Evolutionary conservation across 2,113 vertebrate species (phyloP).

Genomic region (Hydrolagus affinis): DNA sequence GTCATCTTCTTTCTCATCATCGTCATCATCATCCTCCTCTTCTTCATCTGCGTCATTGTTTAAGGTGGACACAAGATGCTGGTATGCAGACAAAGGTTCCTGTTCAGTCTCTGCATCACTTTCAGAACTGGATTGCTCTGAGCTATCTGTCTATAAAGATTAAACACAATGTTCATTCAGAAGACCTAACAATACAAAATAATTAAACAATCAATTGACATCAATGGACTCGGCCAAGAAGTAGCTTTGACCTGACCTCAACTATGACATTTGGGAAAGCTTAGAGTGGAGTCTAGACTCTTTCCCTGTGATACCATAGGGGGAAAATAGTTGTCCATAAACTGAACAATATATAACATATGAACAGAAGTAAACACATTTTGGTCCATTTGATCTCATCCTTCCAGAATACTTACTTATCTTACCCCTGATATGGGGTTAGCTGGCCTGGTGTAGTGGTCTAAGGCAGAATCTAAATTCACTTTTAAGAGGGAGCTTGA

Average conservation of each 20-base stretch:
- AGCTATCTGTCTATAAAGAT: constrained; percentile 60
- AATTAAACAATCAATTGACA: not conserved
- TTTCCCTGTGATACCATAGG: not conserved
- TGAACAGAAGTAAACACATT: too few species aligned
- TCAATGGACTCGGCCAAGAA: not conserved
- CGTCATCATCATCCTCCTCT: constrained; percentile 42
- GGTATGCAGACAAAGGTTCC: constrained; percentile 71
- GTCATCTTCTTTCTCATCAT: constrained; percentile 2
- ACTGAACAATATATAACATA: too few species aligned
- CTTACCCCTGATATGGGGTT: too few species aligned
- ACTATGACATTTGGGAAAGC: not conserved
- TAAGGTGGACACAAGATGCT: constrained; percentile 79
- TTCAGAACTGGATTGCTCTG: constrained; percentile 56
- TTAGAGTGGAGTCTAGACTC: not conserved
- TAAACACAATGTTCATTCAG: not conserved
- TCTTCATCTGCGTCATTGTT: constrained; percentile 52
- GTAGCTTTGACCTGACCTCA: not conserved
- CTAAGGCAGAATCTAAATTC: too few species aligned
- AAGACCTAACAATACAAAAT: not conserved
- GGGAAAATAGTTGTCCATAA: too few species aligned
- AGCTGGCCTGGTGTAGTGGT: not conserved
- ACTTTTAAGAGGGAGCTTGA: not conserved
- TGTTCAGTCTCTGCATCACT: constrained; percentile 62
- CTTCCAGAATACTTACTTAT: too few species aligned
- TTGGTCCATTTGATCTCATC: too few species aligned